Evolutionary conservation across 2,113 vertebrate species (phyloP).

Genomic region (Columba livia): DNA sequence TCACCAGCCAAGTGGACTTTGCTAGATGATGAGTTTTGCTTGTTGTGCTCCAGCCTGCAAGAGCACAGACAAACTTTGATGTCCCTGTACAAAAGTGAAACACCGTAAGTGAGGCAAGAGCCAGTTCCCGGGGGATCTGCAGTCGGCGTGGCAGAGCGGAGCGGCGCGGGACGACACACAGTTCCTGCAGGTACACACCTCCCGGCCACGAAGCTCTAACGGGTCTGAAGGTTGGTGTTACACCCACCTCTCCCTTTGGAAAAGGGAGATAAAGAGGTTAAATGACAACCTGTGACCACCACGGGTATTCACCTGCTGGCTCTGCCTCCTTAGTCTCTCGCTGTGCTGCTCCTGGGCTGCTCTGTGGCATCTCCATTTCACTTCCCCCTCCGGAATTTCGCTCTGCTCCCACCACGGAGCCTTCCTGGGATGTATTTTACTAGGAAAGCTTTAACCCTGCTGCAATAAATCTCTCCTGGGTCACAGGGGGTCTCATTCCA

Average conservation of each 20-base stretch:
- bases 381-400: not conserved
- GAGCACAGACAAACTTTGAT: fast-evolving
- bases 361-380: not conserved
- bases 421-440: not conserved
- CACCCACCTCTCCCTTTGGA: not conserved
- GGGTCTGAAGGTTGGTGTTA: not conserved
- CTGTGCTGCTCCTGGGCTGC: not conserved
- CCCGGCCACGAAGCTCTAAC: fast-evolving
- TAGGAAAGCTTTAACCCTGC: conserved; percentile 46
- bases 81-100: not conserved
- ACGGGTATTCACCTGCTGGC: not conserved
- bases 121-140: not conserved
- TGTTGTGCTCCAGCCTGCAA: not conserved
- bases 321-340: not conserved
- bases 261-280: not conserved
- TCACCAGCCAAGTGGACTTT: not conserved
- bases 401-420: conserved; percentile 2
- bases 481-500: not conserved
- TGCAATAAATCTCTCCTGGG: conserved; percentile 23
- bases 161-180: not conserved
- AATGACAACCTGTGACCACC: not conserved
- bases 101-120: fast-evolving
- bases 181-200: too few species aligned
- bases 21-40: not conserved
- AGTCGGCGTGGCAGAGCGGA: not conserved